These are phyloP conservation scores for Vespertilio murinus DNA, from an alignment of 2,797 vertebrate genomes.

Conservation along the genomic window DNA sequence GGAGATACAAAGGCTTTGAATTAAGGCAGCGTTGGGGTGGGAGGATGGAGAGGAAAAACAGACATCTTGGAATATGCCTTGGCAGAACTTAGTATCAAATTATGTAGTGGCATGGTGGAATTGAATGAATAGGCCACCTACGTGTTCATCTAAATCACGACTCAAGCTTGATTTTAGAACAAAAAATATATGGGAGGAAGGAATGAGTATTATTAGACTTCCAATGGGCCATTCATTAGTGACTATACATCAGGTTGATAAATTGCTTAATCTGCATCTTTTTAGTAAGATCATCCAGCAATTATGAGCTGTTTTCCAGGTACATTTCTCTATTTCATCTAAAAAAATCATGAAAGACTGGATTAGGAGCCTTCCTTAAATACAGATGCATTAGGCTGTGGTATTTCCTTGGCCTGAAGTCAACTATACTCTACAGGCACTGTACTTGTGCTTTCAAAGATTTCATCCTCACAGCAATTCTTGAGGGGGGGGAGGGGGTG, in stretches of 20 bases:
- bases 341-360: too few relatives aligned
- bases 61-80: neutral
- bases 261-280: neutral
- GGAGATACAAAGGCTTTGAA: neutral
- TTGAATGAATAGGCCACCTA: neutral
- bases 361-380: neutral
- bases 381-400: accelerated
- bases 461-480: neutral
- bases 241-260: accelerated
- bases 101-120: neutral
- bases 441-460: neutral
- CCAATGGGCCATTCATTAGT: neutral
- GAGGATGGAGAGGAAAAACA: neutral
- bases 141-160: neutral
- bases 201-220: neutral
- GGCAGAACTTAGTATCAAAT: neutral
- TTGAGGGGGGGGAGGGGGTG: too few relatives aligned
- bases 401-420: neutral
- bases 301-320: neutral
- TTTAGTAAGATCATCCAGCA: neutral
- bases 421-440: neutral
- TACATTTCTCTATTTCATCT: neutral
- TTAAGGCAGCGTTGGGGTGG: neutral
- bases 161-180: neutral
- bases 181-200: neutral